These are phyloP conservation scores for Dusona sp. DNA, from an alignment of 2,888 invertebrate species.

Conservation along the genomic window DNA sequence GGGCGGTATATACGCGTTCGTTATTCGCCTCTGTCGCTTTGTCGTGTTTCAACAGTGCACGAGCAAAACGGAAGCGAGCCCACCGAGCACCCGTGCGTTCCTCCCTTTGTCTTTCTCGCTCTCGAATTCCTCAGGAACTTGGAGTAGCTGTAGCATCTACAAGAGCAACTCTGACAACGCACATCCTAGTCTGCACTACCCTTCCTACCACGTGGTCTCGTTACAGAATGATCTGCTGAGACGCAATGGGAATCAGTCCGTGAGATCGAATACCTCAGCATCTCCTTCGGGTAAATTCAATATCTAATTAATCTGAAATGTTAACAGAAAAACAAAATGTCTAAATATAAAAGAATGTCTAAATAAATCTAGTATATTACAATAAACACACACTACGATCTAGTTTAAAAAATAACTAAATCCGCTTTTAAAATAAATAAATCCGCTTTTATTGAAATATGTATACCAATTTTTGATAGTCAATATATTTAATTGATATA, in stretches of 20 bases:
- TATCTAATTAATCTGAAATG: slow-evolving; percentile 16
- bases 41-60: slow-evolving; percentile 19
- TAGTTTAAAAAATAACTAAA: too few relatives aligned
- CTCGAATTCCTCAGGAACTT: slow-evolving; percentile 35
- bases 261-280: not conserved
- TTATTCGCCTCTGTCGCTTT: slow-evolving; percentile 40
- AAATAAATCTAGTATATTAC: too few relatives aligned
- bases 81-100: slow-evolving; percentile 21
- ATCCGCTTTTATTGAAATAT: too few relatives aligned
- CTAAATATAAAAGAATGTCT: not conserved
- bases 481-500: too few relatives aligned
- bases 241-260: slow-evolving; percentile 15
- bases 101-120: slow-evolving; percentile 43
- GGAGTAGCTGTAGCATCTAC: not conserved
- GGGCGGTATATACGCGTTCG: slow-evolving; percentile 10
- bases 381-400: too few relatives aligned
- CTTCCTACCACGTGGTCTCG: not conserved
- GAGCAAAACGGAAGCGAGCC: slow-evolving; percentile 26
- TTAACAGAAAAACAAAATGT: not conserved
- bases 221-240: slow-evolving; percentile 20
- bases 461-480: too few relatives aligned
- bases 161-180: slow-evolving; percentile 7
- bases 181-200: not conserved
- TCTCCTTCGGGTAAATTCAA: not conserved
- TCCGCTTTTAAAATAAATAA: too few relatives aligned